Evolutionary conservation across 2,888 invertebrate genomes (phyloP), one percentile per base, ranked within the genome.

Genomic region (Melinaea marsaeus): DNA sequence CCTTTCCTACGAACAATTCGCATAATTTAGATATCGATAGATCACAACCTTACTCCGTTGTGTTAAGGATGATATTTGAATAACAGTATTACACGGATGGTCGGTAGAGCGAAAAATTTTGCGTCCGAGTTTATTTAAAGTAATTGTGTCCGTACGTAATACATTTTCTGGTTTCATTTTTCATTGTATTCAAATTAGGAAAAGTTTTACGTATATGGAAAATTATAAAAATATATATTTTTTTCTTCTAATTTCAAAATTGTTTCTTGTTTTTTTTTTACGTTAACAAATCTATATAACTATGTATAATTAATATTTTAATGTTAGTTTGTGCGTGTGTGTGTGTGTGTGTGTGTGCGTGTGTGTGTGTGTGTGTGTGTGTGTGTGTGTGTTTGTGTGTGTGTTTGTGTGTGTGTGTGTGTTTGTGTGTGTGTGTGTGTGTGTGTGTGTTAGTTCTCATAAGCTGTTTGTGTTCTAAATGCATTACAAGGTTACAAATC

Each of bases 41-140:
- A 51, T 32, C 51, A 47, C n/a, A 34, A 58, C 62, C 22, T 47
- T 65, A 58, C 56, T 57, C 5, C 42, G 13, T 42, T 3, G 59
- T 4, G 11, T 35, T 69, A 68, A 51, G 56, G 64, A 60, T 45
- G 55, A 57, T 35, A 55, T 63, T 67, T n/a, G 60, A 13, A 13
- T 58, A 46, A 13, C 47, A 35, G 55, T 54, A 51, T 57, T 67
- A 65, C 66, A 69, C 68, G 71, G 72, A 68, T 70, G 72, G 65
- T 62, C 79, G 79, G 61, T 73, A 69, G 80, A 83, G 79, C 82
- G 78, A 76, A 65, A 76, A 82, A 82, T 82, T 22, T 76, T 73
- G 63, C 68, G 60, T 70, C 73, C 75, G 67, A 55, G 22, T 64
- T 68, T 69, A 69, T 74, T 71, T 59, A 42, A 63, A 60, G 59